Percentiles rank a stretch among this genome's conserved stretches.
Evolutionary conservation across 2,113 vertebrate genomes (phyloP).

Genomic region (Dendropsophus ebraccatus): DNA sequence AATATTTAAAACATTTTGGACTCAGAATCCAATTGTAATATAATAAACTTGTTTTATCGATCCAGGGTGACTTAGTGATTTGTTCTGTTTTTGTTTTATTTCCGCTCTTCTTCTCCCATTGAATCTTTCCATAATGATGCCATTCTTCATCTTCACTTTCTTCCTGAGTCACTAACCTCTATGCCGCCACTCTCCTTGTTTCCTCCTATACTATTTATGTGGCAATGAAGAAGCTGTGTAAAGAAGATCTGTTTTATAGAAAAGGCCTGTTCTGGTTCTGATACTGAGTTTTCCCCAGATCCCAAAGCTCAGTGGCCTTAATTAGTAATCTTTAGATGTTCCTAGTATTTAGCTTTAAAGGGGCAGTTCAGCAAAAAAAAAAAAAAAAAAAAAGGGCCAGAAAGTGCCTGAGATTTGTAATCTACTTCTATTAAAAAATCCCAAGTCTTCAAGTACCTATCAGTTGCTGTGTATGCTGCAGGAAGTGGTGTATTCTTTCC

Average conservation of each 20-base stretch:
- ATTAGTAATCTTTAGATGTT: neutral
- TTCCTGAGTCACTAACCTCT: neutral
- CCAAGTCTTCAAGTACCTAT: too few species aligned
- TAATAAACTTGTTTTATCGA: conserved; percentile 60
- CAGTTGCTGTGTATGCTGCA: too few species aligned
- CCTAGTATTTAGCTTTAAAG: neutral
- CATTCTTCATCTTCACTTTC: neutral
- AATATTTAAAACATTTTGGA: conserved; percentile 32
- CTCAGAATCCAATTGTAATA: conserved; percentile 56
- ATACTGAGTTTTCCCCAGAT: neutral
- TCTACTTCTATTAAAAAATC: too few species aligned
- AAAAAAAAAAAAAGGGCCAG: too few species aligned
- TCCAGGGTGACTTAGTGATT: conserved; percentile 58
- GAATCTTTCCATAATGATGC: neutral
- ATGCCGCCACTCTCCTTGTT: neutral
- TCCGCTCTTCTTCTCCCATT: neutral
- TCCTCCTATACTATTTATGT: neutral
- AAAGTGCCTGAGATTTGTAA: too few species aligned
- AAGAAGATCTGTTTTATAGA: neutral
- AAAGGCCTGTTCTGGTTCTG: neutral
- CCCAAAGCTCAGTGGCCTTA: neutral
- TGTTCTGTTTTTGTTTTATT: conserved; percentile 52
- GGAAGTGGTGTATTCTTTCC: too few species aligned
- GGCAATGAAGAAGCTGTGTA: neutral
- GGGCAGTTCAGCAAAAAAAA: too few species aligned